Base-by-base conservation (phyloP, 2,113 vertebrate species). In the Callaeas wilsoni region DNA sequence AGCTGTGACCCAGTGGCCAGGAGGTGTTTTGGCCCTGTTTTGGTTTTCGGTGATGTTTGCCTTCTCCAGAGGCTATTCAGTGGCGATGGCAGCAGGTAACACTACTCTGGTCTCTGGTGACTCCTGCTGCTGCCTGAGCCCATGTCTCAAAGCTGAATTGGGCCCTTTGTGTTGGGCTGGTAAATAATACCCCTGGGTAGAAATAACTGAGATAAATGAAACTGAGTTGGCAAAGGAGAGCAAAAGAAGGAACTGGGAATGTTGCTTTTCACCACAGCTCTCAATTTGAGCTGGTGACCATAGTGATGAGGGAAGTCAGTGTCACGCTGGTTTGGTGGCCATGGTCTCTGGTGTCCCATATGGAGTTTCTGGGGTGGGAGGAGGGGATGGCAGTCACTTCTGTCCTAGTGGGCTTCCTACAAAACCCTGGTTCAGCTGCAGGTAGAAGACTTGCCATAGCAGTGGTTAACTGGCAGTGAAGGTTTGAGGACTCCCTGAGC, bases 181-280 rank as follows among this genome's bases (percentile, higher is more conserved):
- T 49, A 96, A 89, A 81, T 4, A 73, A 96, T 96, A 95, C 53
- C 69, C 90, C 89, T 94, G 93, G 90, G 88, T 96, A 92, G 76
- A 84, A 95, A 78, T 71, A 83, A 74, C 77, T 52, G 89, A 93
- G 65, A 73, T 88, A 92, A 93, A 78, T 56, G 56, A 84, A 85
- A 74, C 8, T 13, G 76, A 74, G 29, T 86, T 90, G 33, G 64
- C 41, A 62, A 17, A 86, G 83, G 80, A 84, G 5, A 56, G 47
- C 2, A 3, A 89, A 93, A 97, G 70, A 49, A 91, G 94, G 96
- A 94, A 89, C 53, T 9, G 70, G 86, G 62, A 93, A 68, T 44
- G 41, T 17, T 32, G 73, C 69, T 90, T 90, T 86, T 92, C 52
- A 70, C 77, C 76, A n/a, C 47, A 77, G 53, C 25, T 92, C 47